Evolutionary conservation across 2,797 vertebrate genomes (phyloP), one percentile per base, ranked within the genome.

Genomic region (Rhinoraja longicauda): DNA sequence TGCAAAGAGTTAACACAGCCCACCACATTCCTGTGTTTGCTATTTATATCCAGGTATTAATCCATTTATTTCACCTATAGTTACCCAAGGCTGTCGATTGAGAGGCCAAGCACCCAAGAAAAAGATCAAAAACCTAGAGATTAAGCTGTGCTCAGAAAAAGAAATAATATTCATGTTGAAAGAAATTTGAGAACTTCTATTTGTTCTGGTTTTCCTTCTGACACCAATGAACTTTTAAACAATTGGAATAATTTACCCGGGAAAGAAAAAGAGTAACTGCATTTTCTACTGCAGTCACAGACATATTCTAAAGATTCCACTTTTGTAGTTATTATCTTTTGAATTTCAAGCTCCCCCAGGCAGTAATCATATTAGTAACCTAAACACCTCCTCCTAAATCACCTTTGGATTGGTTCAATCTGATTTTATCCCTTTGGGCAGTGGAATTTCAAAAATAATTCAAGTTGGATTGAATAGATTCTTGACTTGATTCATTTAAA

Each of bases 321-420:
- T 57, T 57, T 84, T 88, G 36, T 8, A 53, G 6, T 62, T 64
- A 88, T 64, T 36, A 64, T 19, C n/a, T 84, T 32, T 64, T 67
- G 17, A 19, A 6, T 67, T 88, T 19, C 59, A 64, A 67, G 67
- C 1, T 9, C 84, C 59, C n/a, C n/a, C 15, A 64, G 86, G 59
- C 84, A 67, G 84, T 62, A 67, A 29, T 17, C 84, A 32, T 88
- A 64, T 84, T 36, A 88, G n/a, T 17, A 36, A 32, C 59, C 84
- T 88, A 88, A 88, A 67, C 15, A 36, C 12, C 9, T 17, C 26
- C 59, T 62, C 36, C 62, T 88, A 64, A 88, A 64, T 64, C 59
- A 88, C n/a, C 88, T 45, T 88, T 64, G 21, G 29, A 86, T 15
- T 62, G n/a, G 84, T 88, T 88, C 84, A 88, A 64, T 88, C 29